Base-by-base conservation (phyloP, 2,797 vertebrate species). In the Pampus argenteus region DNA sequence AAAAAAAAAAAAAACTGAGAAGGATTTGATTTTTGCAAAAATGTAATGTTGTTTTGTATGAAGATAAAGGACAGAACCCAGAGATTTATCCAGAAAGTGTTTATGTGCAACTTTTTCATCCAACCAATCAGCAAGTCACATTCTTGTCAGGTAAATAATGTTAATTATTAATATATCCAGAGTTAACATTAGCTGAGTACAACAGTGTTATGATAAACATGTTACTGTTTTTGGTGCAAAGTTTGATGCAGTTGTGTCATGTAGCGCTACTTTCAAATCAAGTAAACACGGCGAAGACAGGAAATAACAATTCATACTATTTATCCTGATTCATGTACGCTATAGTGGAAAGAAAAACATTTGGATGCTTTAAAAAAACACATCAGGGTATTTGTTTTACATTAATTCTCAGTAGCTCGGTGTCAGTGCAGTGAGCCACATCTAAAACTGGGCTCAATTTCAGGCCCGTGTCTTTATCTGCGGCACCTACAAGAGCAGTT, bases 401-500 rank as follows among this genome's bases (percentile, higher is more conserved):
- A 1, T 42, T 42, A 42, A 18, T 42, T 42, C 36, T 5, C 3
- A 59, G 57, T 2, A 15, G 6, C 4, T 13, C 50, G 2, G 38
- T 57, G 25, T 50, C 28, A 59, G 61, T 20, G 56, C 60, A 56
- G 13, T 0, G 29, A 42, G 18, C 14, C 20, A 10, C 4, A 61
- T 65, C 63, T 45, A 58, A 6, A 42, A 4, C 20, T 9, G 9
- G 9, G 48, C 9, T 78, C 50, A 28, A 0, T 60, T 68, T 79
- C 69, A 72, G 22, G 52, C 25, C 47, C 6, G 0, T 64, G 60
- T 5, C 4, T 60, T 67, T 17, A 63, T 79, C 67, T 64, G 72
- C 36, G 49, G 4, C 58, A 69, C 45, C 38, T 56, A 78, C 70
- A 86, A 61, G n/a, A 44, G 20, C 9, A 25, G 60, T 55, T 87